Conservation (phyloP, 2,113 vertebrate species). For the Delphinus delphis region DNA sequence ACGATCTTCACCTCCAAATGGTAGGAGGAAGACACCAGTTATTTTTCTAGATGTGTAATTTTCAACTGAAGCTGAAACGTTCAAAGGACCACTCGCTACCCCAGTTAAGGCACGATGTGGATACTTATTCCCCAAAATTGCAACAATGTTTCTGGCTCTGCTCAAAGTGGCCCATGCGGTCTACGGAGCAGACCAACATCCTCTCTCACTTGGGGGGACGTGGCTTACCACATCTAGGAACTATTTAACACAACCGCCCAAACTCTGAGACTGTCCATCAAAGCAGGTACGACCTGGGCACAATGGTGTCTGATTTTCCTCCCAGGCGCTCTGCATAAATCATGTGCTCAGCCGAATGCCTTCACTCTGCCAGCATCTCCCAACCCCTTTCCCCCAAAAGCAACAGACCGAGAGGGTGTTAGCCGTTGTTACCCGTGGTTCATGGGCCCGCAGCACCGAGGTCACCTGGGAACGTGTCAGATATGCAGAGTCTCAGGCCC, state of each 20-base stretch:
- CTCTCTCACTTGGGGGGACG: neutral
- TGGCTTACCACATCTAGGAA: neutral
- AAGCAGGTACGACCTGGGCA: neutral
- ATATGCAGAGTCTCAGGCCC: neutral
- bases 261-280: neutral
- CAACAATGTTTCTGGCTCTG: neutral
- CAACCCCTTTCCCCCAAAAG: neutral
- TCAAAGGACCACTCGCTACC: neutral
- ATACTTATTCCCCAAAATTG: neutral
- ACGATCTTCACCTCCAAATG: neutral
- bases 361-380: neutral
- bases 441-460: neutral
- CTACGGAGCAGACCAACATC: neutral
- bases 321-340: neutral
- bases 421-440: neutral
- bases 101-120: neutral
- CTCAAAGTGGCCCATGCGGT: neutral
- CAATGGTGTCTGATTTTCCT: neutral
- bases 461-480: neutral
- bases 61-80: neutral
- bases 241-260: neutral
- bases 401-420: neutral
- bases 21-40: neutral
- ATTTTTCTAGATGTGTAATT: neutral
- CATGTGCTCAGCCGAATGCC: neutral